Conservation (phyloP, 2,113 vertebrate species). For the Octodon degus region DNA sequence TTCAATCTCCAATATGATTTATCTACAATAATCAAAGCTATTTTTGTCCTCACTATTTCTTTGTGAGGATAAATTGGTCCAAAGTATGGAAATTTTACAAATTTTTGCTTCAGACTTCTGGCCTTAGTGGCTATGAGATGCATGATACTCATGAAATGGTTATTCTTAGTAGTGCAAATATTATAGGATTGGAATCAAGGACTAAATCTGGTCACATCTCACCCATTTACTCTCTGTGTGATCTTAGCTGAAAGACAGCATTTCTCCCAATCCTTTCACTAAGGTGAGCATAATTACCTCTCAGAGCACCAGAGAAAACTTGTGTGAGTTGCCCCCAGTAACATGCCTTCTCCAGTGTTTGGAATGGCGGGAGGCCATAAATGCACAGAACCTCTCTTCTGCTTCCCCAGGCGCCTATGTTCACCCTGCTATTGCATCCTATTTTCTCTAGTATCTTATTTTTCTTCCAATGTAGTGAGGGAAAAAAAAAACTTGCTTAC, state of each 20-base stretch:
- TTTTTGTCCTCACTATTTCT: neutral
- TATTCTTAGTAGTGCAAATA: too few species aligned
- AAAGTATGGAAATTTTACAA: neutral
- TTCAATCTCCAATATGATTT: neutral
- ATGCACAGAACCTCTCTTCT: neutral
- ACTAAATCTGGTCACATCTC: neutral
- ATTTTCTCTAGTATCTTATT: neutral
- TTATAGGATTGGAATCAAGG: neutral
- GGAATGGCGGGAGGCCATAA: neutral
- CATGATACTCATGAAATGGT: accelerated
- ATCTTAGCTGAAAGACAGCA: neutral
- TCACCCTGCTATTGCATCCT: neutral
- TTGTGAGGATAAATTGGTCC: neutral
- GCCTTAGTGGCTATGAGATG: too few species aligned
- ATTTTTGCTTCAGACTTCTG: neutral
- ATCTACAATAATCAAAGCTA: neutral
- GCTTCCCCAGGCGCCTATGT: neutral
- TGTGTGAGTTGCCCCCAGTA: neutral
- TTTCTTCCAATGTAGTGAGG: neutral
- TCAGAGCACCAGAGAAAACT: too few species aligned
- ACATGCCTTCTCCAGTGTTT: neutral
- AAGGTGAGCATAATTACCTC: neutral
- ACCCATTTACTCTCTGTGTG: neutral
- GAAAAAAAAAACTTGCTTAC: neutral
- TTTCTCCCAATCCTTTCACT: too few species aligned